Evolutionary conservation across 35 echinoderm and acorn worm species (phyloP), one percentile per base, ranked within the genome.

Genomic region (Apostichopus parvimensis): DNA sequence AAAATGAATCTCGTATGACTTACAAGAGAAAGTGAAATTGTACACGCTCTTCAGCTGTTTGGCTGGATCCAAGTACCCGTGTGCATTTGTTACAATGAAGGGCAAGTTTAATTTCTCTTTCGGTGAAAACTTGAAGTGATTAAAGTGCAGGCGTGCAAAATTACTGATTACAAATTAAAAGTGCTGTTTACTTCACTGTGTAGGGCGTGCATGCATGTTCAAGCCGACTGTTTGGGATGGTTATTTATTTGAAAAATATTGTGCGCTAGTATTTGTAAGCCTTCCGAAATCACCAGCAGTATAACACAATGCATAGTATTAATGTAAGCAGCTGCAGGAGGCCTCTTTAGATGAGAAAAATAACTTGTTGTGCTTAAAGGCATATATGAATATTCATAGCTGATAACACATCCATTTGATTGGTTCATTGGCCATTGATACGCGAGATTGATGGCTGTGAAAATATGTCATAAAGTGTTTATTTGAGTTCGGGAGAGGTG

Each of bases 21-120:
- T 65, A 72, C 12, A 87, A 88, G 60, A 88, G 86, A 88, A 88
- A 88, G 86, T 88, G 86, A 88, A 88, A 88, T 88, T 88, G 83
- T 65, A 72, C 68, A 13, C 86, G 45, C 86, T 55, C 17, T 26
- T 87, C 57, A 24, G 53, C n/a, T 73, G 86, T 72, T 88, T 62
- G 58, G 86, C 86, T 73, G 25, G 57, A 17, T 28, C 24, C 68
- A 66, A 28, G 18, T 18, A 73, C 86, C 61, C 23, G 6, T 72
- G 59, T 60, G 58, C 80, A 83, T 53, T 80, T 80, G 78, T 28
- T 84, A 58, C 81, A 59, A 84, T 88, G 62, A 62, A 71, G 62
- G 60, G 61, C 62, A 88, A 73, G 57, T 88, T 68, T 88, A 88
- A 88, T 88, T 88, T 88, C 86, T 68, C 86, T 88, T 88, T 88